phyloP scores from a whole-genome alignment of 2,888 invertebrate species.

The Callyntrura guangdongensis region DNA sequence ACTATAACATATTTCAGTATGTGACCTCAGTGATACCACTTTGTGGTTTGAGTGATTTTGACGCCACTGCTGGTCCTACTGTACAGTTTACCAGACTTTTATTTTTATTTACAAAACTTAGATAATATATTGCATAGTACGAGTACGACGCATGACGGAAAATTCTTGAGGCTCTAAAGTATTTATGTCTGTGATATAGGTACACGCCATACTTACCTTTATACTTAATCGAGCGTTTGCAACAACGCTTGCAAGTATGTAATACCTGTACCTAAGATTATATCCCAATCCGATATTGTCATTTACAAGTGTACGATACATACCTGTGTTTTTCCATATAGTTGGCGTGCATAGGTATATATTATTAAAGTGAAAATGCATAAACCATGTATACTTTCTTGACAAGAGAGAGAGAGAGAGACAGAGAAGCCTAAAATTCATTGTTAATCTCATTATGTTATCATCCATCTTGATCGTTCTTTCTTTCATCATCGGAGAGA shows the following conservation, averaged over 20 bases:
- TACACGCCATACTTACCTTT: neutral
- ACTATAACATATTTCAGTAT: no score
- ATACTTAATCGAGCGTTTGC: neutral
- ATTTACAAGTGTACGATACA: neutral
- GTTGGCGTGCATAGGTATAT: neutral
- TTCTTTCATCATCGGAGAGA: conserved; percentile 58
- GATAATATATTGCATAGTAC: neutral
- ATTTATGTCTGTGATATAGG: neutral
- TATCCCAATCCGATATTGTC: neutral
- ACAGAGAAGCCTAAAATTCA: conserved; percentile 57
- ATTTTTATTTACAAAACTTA: no score
- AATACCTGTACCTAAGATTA: neutral
- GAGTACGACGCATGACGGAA: neutral
- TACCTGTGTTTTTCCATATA: neutral
- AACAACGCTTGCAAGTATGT: neutral
- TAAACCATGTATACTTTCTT: conserved; percentile 19
- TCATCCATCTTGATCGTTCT: conserved; percentile 62
- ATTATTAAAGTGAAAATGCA: neutral
- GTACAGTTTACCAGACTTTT: no score
- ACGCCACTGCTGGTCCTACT: no score
- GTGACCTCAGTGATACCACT: no score
- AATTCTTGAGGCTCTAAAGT: conserved; percentile 22
- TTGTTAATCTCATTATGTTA: conserved; percentile 74
- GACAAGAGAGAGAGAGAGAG: conserved; percentile 16
- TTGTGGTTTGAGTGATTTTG: no score